A percentile compares a stretch with the other conserved stretches of the same genome.
phyloP scores from a whole-genome alignment of 2,113 vertebrate species.

The Athene noctua region DNA sequence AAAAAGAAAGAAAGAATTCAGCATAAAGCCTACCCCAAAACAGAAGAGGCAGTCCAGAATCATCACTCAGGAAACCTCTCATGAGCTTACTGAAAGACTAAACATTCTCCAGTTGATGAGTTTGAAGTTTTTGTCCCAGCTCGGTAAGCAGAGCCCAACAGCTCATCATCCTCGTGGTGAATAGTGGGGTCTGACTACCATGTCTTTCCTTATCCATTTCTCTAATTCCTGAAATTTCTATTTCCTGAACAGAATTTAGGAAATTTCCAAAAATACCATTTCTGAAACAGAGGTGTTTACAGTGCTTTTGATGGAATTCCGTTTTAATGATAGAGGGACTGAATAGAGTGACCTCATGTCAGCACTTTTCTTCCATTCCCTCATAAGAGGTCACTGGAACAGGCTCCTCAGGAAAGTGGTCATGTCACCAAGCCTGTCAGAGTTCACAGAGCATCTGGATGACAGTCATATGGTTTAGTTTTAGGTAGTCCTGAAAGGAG shows the following conservation, averaged over 20 bases:
- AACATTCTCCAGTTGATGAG: not conserved
- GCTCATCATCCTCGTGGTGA: not conserved
- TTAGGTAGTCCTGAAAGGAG: not conserved
- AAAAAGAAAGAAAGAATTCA: not conserved
- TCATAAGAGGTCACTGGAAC: not conserved
- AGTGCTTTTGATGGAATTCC: not conserved
- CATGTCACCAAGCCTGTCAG: not conserved
- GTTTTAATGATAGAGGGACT: not conserved
- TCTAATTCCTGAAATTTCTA: not conserved
- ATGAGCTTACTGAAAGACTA: not conserved
- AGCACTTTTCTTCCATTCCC: not conserved
- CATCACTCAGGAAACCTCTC: not conserved
- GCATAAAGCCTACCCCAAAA: not conserved
- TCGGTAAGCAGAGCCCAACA: not conserved
- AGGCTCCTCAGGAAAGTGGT: not conserved
- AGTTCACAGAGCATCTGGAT: not conserved
- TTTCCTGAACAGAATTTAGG: not conserved
- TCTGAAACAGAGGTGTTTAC: not conserved
- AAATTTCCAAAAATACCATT: accelerated
- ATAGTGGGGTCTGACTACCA: not conserved
- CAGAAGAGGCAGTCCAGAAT: not conserved
- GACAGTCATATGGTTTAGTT: not conserved
- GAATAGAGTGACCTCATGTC: not conserved
- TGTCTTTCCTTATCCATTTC: not conserved
- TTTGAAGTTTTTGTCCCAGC: not conserved